Evolutionary conservation across 2,797 vertebrate species (phyloP), one percentile per base, ranked within the genome.

Genomic region (Sebastes flavidus): DNA sequence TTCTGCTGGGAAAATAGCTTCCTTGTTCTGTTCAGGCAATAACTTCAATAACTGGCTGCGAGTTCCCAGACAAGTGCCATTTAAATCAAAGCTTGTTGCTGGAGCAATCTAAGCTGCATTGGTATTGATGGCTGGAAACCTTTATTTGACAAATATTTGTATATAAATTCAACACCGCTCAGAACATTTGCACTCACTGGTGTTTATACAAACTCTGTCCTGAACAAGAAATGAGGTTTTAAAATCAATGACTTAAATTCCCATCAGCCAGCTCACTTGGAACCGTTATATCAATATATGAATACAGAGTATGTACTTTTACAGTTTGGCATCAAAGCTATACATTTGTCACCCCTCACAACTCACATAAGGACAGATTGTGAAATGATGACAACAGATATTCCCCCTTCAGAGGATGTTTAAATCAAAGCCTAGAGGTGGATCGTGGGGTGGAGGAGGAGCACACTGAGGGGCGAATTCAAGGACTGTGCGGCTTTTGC

Each of bases 1-100:
- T 86, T 87, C 84, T 88, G 90, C 85, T 34, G 77, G 81, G 76
- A 87, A 89, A 90, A 90, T 85, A 82, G 74, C 86, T 87, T 89
- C 80, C 89, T 87, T 87, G 76, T 87, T 90, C 87, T 85, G 78
- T 88, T 89, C 78, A 80, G 67, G 74, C 83, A 84, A 73, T 89
- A 85, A 87, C 88, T 91, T 88, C 72, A 78, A 82, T 87, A 86
- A 88, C 83, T 68, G 75, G 12, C 79, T 87, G 66, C 22, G n/a
- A 76, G 81, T 80, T 91, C 68, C 67, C 62, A 85, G 84, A 89
- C 78, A 90, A 88, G 77, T 91, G 83, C 65, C 79, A 88, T 90
- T 92, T 83, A 59, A 88, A 87, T 89, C 85, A 86, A 89, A 87
- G 83, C 71, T 74, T 67, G 81, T 72, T 67, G 80, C 73, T n/a